These are phyloP conservation scores for Callospermophilus lateralis DNA, from an alignment of 2,113 vertebrate genomes.

Conservation along the genomic window DNA sequence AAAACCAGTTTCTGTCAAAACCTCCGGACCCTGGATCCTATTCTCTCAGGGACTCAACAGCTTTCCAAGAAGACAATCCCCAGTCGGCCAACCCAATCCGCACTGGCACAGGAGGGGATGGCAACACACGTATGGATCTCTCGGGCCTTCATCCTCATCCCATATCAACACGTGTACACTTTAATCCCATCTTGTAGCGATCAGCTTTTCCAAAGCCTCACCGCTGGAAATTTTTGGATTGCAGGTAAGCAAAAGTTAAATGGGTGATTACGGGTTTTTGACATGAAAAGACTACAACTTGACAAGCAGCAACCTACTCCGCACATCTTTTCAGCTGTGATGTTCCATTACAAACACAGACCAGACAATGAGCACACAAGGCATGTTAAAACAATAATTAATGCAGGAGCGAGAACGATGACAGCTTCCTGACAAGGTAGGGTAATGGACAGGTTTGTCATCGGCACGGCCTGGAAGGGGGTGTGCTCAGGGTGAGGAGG, in stretches of 20 bases:
- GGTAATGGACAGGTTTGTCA: not conserved
- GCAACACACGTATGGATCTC: rapidly evolving
- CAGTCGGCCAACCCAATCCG: not conserved
- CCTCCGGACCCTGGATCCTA: not conserved
- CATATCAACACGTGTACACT: not conserved
- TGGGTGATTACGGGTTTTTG: not conserved
- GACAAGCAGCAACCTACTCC: not conserved
- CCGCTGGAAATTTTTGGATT: not conserved
- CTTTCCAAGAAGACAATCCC: not conserved
- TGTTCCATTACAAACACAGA: not conserved
- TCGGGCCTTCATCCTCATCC: not conserved
- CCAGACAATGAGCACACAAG: not conserved
- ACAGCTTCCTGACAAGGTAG: not conserved
- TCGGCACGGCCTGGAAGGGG: not conserved
- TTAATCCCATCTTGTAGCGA: not conserved
- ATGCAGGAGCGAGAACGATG: not conserved
- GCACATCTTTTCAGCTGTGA: not conserved
- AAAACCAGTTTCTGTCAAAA: not conserved
- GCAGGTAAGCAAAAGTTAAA: not conserved
- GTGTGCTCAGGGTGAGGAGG: not conserved
- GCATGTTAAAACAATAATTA: conserved; percentile 10
- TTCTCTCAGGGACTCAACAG: rapidly evolving
- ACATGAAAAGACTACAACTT: not conserved
- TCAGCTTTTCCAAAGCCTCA: not conserved
- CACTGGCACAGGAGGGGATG: not conserved